These are phyloP conservation scores for Axis porcinus DNA, from an alignment of 2,113 vertebrate species.

Conservation along the genomic window DNA sequence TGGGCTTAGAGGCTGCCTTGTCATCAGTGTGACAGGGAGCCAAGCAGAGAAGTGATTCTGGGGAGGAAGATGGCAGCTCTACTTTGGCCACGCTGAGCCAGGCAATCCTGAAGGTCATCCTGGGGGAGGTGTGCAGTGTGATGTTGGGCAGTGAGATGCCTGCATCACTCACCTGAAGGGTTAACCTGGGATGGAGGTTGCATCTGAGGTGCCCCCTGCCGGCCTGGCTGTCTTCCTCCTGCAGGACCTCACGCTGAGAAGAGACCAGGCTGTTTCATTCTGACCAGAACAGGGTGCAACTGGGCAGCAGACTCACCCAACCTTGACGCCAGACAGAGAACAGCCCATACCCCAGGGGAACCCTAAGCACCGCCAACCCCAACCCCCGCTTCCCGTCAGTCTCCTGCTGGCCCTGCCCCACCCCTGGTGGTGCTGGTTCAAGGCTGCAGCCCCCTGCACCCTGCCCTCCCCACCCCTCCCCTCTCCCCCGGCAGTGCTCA, in stretches of 20 bases:
- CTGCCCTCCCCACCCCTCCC: neutral
- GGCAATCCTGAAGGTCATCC: neutral
- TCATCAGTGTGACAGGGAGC: no score
- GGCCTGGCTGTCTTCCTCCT: fast-evolving
- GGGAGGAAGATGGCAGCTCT: neutral
- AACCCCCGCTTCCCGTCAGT: neutral
- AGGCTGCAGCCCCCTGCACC: no score
- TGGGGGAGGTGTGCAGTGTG: neutral
- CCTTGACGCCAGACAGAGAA: neutral
- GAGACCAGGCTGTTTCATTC: neutral
- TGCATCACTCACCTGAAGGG: neutral
- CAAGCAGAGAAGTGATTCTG: neutral
- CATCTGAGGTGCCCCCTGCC: fast-evolving
- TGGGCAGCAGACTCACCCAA: neutral
- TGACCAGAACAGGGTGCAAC: fast-evolving
- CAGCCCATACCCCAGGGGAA: neutral
- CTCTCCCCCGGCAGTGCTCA: neutral
- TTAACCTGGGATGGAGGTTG: fast-evolving
- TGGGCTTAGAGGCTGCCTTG: neutral
- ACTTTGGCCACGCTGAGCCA: fast-evolving
- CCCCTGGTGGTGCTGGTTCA: fast-evolving
- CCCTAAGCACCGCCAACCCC: neutral
- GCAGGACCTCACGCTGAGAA: neutral
- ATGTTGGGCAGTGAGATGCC: neutral
- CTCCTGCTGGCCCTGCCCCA: no score